Conservation (phyloP, 2,113 vertebrate genomes). For the Salvelinus sp. region DNA sequence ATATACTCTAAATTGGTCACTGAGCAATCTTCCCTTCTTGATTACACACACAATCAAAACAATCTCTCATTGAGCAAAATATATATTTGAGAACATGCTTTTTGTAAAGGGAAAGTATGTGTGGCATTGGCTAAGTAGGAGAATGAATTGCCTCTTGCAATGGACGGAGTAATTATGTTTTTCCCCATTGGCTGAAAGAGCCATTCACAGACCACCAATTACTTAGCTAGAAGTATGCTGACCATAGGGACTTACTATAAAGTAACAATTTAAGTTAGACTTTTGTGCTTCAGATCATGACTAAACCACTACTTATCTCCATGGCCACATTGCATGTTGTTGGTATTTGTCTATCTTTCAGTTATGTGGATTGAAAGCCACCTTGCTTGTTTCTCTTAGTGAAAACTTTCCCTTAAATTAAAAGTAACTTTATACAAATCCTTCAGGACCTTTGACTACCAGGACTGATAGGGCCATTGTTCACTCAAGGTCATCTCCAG, state of each 20-base stretch:
- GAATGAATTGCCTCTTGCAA: too few species aligned
- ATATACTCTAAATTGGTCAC: too few species aligned
- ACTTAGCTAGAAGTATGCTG: background rate
- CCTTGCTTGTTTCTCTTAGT: slow-evolving; percentile 4
- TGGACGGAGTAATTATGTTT: too few species aligned
- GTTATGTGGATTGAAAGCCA: background rate
- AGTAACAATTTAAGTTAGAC: background rate
- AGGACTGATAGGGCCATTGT: background rate
- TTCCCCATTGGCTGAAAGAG: background rate
- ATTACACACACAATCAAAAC: too few species aligned
- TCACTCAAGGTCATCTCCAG: background rate
- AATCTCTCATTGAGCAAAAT: too few species aligned
- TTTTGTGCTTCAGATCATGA: background rate
- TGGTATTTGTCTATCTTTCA: slow-evolving; percentile 3
- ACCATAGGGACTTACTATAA: too few species aligned
- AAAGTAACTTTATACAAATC: background rate
- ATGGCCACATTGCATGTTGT: background rate
- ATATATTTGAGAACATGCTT: too few species aligned
- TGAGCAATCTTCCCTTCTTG: background rate
- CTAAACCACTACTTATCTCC: background rate
- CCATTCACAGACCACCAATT: background rate
- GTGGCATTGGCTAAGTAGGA: too few species aligned
- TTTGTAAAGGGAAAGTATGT: too few species aligned
- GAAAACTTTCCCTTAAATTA: background rate
- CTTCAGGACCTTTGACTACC: background rate